Evolutionary conservation across 2,797 vertebrate genomes (phyloP), one percentile per base, ranked within the genome.

Genomic region (Pantherophis vulpinus): DNA sequence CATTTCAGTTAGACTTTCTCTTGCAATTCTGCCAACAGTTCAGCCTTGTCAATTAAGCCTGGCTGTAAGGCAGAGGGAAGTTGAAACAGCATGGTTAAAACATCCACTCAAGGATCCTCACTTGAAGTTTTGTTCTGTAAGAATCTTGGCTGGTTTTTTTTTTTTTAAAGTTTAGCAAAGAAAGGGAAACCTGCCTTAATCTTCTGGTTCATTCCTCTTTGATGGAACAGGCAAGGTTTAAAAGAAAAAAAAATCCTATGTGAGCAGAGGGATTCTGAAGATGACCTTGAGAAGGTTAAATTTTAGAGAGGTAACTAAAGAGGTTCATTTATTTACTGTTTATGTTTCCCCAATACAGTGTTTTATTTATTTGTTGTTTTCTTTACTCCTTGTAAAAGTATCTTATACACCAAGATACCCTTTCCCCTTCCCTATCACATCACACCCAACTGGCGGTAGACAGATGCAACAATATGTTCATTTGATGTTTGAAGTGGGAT

Each of bases 1-100:
- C 97, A 95, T 97, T 96, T 95, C 96, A 96, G 96, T 79, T 95
- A 97, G 97, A 97, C 97, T 95, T 94, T 51, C 70, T 93, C 93
- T 95, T 96, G 96, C 95, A 47, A 94, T 92, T 93, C 42, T 4
- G 20, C 93, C 95, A 96, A 94, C 95, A 97, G 96, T 97, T 90
- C 94, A 97, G 97, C 97, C 97, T 96, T 94, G 37, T 88, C 95
- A 94, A 94, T 96, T 96, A 93, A 94, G 97, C 97, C 96, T 94
- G 95, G 96, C 96, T 95, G 96, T 98, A 98, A 98, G 97, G 98
- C 98, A 98, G 98, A 95, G 97, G 97, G 97, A 97, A 97, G 97
- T 96, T 97, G 95, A 95, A 97, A 97, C 92, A 89, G 0, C 96
- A 94, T 94, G 96, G 95, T 97, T 96, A 94, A 95, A 94, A 96